These are phyloP conservation scores for Onychomys torridus DNA, from an alignment of 2,797 vertebrate genomes.

Conservation along the genomic window DNA sequence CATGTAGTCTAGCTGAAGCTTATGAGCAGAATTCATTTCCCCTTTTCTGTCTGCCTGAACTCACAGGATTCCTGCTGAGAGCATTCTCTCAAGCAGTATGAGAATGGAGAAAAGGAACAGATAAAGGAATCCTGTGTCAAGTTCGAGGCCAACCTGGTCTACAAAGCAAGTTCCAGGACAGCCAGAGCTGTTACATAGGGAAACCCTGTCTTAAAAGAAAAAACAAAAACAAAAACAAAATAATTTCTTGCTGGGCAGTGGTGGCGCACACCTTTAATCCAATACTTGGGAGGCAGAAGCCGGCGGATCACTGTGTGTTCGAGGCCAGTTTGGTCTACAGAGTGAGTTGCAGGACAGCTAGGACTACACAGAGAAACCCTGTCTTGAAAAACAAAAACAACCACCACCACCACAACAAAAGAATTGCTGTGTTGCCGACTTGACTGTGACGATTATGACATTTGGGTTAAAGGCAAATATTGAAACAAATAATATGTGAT, in stretches of 20 bases:
- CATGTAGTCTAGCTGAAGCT: conserved; percentile 34
- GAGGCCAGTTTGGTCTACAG: not conserved
- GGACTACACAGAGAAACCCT: not conserved
- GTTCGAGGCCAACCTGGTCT: no score
- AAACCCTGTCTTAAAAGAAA: not conserved
- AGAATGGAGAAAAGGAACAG: not conserved
- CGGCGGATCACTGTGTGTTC: not conserved
- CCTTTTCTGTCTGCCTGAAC: not conserved
- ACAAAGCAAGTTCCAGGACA: no score
- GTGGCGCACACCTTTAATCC: not conserved
- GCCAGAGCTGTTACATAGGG: not conserved
- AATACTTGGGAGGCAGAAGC: not conserved
- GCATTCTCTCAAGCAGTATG: not conserved
- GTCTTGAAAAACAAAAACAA: not conserved
- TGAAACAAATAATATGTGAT: not conserved
- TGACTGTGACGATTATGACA: conserved; percentile 35
- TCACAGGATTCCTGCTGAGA: conserved; percentile 20
- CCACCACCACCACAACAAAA: not conserved
- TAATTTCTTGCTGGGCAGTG: not conserved
- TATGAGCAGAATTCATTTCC: conserved; percentile 49
- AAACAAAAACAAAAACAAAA: no score
- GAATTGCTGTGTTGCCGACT: conserved; percentile 20
- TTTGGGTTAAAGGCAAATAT: conserved; percentile 35
- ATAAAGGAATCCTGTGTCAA: not conserved
- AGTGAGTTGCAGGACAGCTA: not conserved